phyloP scores from a whole-genome alignment of 2,113 vertebrate genomes.

The Pipa parva region DNA sequence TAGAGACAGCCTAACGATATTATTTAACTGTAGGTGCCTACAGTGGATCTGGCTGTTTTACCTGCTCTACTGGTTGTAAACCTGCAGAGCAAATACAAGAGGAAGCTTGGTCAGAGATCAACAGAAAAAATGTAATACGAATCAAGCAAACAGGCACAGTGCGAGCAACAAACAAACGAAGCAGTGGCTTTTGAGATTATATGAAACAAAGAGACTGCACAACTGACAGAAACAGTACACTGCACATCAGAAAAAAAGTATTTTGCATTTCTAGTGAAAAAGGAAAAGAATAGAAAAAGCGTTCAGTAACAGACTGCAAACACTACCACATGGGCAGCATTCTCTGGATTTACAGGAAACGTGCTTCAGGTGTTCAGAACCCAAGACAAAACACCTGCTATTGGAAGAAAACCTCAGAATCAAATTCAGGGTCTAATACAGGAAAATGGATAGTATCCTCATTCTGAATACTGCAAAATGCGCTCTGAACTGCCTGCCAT shows the following conservation, averaged over 20 bases:
- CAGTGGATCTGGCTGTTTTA: slow-evolving; percentile 25
- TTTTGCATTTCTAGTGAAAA: too few species aligned
- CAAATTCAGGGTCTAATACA: not conserved
- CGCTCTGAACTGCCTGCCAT: slow-evolving; percentile 52
- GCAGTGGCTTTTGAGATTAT: not conserved
- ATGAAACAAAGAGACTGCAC: not conserved
- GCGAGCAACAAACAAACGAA: not conserved
- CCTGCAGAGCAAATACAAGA: slow-evolving; percentile 22
- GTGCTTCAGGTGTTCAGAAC: not conserved
- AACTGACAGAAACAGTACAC: not conserved
- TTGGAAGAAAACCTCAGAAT: too few species aligned
- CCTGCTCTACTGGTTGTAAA: slow-evolving; percentile 34
- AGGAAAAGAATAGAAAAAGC: not conserved
- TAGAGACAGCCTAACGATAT: not conserved
- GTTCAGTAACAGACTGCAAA: not conserved
- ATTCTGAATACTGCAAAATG: slow-evolving; percentile 57
- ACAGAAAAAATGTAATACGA: not conserved
- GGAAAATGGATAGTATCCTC: slow-evolving; percentile 53
- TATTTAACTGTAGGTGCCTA: not conserved
- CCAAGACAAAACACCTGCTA: too few species aligned
- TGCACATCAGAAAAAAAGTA: not conserved
- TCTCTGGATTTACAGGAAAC: not conserved
- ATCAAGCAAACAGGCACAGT: not conserved
- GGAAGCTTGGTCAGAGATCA: not conserved
- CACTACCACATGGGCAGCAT: too few species aligned